A percentile compares a stretch with the other conserved stretches of the same genome.
Evolutionary conservation across 2,888 invertebrate species (phyloP).

Genomic region (Lumbricus terrestris): DNA sequence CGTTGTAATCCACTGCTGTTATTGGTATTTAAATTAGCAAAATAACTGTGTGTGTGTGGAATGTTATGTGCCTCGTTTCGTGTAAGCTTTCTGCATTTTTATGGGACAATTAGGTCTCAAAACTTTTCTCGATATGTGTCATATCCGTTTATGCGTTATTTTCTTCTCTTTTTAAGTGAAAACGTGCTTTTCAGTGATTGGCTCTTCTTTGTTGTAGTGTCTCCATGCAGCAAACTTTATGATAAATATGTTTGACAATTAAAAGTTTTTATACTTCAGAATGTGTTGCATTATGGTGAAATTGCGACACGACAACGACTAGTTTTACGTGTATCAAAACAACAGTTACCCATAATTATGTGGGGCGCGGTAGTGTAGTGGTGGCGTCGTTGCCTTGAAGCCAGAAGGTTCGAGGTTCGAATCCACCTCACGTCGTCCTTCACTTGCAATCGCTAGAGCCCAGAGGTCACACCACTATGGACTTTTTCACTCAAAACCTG

Average conservation of each 20-base stretch:
- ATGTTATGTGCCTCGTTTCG: neutral
- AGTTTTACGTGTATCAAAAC: no score
- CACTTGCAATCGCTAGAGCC: no score
- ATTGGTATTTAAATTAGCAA: neutral
- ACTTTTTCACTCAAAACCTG: no score
- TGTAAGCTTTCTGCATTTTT: neutral
- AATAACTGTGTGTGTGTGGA: neutral
- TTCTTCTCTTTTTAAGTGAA: neutral
- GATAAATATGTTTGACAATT: neutral
- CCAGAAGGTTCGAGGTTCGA: no score
- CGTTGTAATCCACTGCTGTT: neutral
- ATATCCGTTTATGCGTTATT: neutral
- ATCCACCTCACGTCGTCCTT: no score
- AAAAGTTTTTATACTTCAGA: neutral
- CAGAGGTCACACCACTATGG: no score
- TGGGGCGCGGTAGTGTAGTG: no score
- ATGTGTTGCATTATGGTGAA: neutral
- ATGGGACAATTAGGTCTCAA: neutral
- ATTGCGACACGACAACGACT: no score
- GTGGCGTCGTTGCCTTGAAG: no score
- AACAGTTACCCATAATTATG: no score
- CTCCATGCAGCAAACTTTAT: neutral
- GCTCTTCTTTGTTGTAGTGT: neutral
- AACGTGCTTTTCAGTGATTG: neutral
- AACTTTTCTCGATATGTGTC: neutral